A percentile compares a stretch with the other conserved stretches of the same genome.
Evolutionary conservation across 2,113 vertebrate species (phyloP).

Genomic region (Colaptes auratus): DNA sequence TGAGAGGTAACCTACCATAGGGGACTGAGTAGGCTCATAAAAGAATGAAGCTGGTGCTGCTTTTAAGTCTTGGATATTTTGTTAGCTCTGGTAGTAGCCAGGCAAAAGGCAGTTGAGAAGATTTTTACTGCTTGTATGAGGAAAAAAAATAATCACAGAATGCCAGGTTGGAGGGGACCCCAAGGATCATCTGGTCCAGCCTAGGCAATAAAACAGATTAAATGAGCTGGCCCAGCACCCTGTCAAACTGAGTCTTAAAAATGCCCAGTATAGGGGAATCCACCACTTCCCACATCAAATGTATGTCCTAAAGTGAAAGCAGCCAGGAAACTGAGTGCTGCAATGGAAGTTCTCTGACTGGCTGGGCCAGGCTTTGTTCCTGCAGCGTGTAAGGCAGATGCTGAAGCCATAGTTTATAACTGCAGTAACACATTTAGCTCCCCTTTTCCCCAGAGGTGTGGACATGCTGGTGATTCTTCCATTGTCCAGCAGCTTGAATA

Average conservation of each 20-base stretch:
- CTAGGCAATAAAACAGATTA: too few species aligned
- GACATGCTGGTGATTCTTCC: background rate
- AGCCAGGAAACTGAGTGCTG: background rate
- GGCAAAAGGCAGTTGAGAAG: background rate
- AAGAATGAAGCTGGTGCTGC: background rate
- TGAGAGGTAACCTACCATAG: background rate
- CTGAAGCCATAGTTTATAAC: background rate
- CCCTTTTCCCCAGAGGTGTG: background rate
- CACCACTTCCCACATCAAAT: background rate
- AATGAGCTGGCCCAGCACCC: too few species aligned
- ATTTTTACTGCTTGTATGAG: too few species aligned
- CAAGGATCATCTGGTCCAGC: too few species aligned
- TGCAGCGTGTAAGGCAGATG: background rate
- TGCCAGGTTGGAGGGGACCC: too few species aligned
- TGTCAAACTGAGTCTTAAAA: too few species aligned
- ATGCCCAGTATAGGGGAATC: too few species aligned
- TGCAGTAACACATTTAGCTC: background rate
- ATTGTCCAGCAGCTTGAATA: background rate
- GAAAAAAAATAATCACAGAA: too few species aligned
- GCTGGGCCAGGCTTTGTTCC: background rate
- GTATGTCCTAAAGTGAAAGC: constrained; percentile 38
- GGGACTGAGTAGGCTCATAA: rapidly evolving
- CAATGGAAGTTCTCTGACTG: background rate
- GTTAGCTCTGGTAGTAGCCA: background rate
- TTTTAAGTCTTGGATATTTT: background rate